Conservation (phyloP, 2,888 invertebrate genomes). For the Drosophila basisetae region DNA sequence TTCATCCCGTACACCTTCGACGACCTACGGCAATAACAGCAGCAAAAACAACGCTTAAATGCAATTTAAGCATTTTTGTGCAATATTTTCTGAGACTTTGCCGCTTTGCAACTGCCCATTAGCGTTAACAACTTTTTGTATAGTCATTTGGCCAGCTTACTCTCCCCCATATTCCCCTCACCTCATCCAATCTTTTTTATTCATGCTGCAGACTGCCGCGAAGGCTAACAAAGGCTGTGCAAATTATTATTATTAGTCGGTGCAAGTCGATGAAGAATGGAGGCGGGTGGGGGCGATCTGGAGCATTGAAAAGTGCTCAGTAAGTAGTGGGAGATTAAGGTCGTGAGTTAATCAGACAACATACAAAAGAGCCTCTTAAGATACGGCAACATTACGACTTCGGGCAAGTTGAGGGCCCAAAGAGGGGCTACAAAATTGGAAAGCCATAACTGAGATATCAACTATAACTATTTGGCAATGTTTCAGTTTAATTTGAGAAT, state of each 20-base stretch:
- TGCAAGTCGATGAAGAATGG: background rate
- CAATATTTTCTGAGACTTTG: slow-evolving; percentile 66
- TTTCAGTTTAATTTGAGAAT: background rate
- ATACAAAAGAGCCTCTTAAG: background rate
- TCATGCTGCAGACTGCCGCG: background rate
- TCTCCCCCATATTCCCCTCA: background rate
- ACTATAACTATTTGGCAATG: background rate
- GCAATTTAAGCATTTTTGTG: slow-evolving; percentile 65
- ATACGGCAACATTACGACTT: background rate
- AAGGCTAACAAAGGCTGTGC: slow-evolving; percentile 12
- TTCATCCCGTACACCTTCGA: slow-evolving; percentile 19
- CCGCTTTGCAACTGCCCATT: slow-evolving; percentile 61
- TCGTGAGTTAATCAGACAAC: slow-evolving; percentile 13
- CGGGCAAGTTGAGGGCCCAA: background rate
- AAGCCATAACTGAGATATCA: background rate
- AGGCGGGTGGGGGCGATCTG: slow-evolving; percentile 4
- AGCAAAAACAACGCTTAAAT: slow-evolving; percentile 40
- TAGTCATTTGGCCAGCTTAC: slow-evolving; percentile 49
- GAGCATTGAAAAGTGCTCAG: slow-evolving; percentile 15
- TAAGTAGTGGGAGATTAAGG: slow-evolving; percentile 20
- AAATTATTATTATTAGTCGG: slow-evolving; percentile 27
- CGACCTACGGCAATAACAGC: background rate
- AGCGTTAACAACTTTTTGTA: slow-evolving; percentile 65
- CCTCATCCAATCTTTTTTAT: background rate
- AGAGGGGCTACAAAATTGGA: background rate